A percentile compares a stretch with the other conserved stretches of the same genome.
These are phyloP conservation scores for Crocidura indochinensis DNA, from an alignment of 2,797 vertebrate genomes.

Conservation along the genomic window DNA sequence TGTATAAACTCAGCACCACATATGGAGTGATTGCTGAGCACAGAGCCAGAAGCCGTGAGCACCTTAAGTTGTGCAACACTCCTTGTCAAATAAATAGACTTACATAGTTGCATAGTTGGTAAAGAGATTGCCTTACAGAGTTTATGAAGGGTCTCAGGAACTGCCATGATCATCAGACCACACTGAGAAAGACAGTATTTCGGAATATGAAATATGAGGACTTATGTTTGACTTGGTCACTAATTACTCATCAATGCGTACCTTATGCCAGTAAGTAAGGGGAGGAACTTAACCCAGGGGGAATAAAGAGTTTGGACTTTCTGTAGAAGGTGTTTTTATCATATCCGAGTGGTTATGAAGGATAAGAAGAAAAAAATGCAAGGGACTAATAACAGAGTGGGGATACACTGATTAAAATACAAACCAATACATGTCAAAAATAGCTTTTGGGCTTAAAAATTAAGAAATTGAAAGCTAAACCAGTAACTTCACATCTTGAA, in stretches of 20 bases:
- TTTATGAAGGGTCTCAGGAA: neutral
- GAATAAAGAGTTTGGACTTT: neutral
- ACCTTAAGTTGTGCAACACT: too few species aligned
- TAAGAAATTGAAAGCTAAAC: neutral
- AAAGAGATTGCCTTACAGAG: neutral
- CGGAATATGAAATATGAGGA: neutral
- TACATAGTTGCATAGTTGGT: neutral
- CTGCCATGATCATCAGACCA: neutral
- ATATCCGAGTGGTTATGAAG: neutral
- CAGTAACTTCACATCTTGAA: neutral
- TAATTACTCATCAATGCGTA: neutral
- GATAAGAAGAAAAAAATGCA: neutral
- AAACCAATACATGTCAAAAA: neutral
- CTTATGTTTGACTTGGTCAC: constrained; percentile 7
- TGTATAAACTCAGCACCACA: too few species aligned
- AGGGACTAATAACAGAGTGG: neutral
- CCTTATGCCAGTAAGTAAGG: neutral
- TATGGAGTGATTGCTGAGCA: too few species aligned
- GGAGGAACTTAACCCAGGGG: neutral
- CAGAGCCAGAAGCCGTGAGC: too few species aligned
- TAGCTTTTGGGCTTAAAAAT: too few species aligned
- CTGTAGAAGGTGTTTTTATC: neutral
- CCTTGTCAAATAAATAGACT: too few species aligned
- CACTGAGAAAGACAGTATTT: neutral
- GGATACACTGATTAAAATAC: neutral